phyloP scores from a whole-genome alignment of 2,113 vertebrate genomes.

The Apus apus region DNA sequence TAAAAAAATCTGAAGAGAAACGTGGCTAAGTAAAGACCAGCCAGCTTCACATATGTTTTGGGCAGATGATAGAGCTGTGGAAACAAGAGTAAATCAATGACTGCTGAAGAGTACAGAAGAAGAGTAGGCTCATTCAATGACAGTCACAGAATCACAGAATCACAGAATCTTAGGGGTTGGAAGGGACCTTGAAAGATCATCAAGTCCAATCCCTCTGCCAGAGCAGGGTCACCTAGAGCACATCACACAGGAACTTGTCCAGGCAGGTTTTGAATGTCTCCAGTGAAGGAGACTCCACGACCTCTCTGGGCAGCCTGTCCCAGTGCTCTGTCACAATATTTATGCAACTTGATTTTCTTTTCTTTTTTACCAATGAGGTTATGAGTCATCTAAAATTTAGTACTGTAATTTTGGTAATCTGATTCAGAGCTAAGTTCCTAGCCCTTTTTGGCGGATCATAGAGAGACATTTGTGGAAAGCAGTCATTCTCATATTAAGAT shows the following conservation, averaged over 20 bases:
- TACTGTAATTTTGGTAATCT: neutral
- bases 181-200: too few species aligned
- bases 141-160: too few species aligned
- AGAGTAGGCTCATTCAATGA: neutral
- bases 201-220: too few species aligned
- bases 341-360: neutral
- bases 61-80: neutral
- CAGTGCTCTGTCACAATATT: neutral
- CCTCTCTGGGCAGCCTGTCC: too few species aligned
- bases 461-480: neutral
- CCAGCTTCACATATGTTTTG: neutral
- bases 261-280: too few species aligned
- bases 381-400: neutral
- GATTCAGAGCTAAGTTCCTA: neutral
- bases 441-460: neutral
- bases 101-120: neutral
- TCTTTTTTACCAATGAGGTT: neutral
- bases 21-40: neutral
- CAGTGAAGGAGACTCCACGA: too few species aligned
- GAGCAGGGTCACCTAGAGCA: too few species aligned
- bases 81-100: neutral
- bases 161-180: too few species aligned
- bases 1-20: neutral
- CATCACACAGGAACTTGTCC: too few species aligned
- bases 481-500: neutral